Percentiles rank a stretch among this genome's conserved stretches.
Conservation (phyloP, 2,888 invertebrate genomes). For the Tineola bisselliella region DNA sequence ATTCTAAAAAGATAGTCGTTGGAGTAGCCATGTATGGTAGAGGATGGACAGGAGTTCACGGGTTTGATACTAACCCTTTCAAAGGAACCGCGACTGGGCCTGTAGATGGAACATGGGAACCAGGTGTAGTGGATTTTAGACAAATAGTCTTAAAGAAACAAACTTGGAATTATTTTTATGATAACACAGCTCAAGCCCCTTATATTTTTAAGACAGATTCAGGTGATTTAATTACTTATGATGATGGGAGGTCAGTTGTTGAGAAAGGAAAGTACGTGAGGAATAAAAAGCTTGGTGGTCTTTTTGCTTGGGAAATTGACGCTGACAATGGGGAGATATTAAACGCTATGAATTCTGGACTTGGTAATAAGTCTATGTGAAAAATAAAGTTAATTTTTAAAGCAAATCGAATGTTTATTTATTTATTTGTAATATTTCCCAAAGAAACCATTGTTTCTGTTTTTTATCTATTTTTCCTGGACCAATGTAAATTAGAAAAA, state of each 20-base stretch:
- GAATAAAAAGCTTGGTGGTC: constrained; percentile 53
- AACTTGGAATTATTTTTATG: constrained; percentile 57
- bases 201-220: constrained; percentile 52
- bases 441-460: too few species aligned
- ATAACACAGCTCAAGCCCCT: constrained; percentile 53
- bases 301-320: constrained; percentile 60
- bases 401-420: too few species aligned
- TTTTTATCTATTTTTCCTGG: too few species aligned
- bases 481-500: too few species aligned
- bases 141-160: constrained; percentile 49
- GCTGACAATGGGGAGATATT: constrained; percentile 57
- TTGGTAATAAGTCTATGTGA: constrained; percentile 40
- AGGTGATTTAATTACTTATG: constrained; percentile 54
- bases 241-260: constrained; percentile 53
- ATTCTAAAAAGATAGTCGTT: constrained; percentile 52
- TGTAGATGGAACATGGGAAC: constrained; percentile 58
- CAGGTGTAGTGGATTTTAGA: constrained; percentile 57
- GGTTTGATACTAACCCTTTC: constrained; percentile 48
- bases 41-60: constrained; percentile 57
- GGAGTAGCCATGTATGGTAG: constrained; percentile 61
- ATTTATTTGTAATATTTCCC: too few species aligned
- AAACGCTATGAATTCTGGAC: constrained; percentile 58
- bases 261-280: constrained; percentile 60
- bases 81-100: constrained; percentile 55
- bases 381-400: background rate